These are phyloP conservation scores for Drosophila busckii DNA, from an alignment of 1,140 invertebrate genomes.

Conservation along the genomic window DNA sequence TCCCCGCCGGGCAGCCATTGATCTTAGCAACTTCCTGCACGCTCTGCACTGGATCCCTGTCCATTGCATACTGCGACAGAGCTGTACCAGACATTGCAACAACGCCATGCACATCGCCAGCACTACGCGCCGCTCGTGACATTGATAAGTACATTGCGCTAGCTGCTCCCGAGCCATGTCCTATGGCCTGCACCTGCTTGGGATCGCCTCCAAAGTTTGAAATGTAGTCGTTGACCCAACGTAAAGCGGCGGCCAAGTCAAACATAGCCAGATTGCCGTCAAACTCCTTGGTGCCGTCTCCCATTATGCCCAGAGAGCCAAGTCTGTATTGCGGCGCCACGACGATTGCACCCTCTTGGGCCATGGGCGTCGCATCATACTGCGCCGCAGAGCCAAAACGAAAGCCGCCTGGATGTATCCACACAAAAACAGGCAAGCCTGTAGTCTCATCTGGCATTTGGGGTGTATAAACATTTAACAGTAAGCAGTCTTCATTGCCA, in stretches of 20 bases:
- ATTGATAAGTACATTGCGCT: slow-evolving; percentile 81
- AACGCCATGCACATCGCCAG: slow-evolving; percentile 81
- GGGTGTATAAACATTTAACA: slow-evolving; percentile 88
- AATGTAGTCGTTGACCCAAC: slow-evolving; percentile 84
- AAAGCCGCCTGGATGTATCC: slow-evolving; percentile 84
- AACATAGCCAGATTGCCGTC: slow-evolving; percentile 86
- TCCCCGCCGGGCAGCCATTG: slow-evolving; percentile 80
- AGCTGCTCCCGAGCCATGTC: slow-evolving; percentile 85
- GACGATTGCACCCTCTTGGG: slow-evolving; percentile 84
- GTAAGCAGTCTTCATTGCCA: slow-evolving; percentile 87
- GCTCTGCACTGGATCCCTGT: slow-evolving; percentile 80
- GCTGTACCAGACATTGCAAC: slow-evolving; percentile 85
- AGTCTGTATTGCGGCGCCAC: slow-evolving; percentile 91
- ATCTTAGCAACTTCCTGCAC: slow-evolving; percentile 80
- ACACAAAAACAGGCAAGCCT: slow-evolving; percentile 82
- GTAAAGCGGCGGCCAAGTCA: slow-evolving; percentile 84
- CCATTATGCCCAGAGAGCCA: slow-evolving; percentile 88
- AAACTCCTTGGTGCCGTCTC: slow-evolving; percentile 83
- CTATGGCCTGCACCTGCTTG: slow-evolving; percentile 83
- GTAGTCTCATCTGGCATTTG: slow-evolving; percentile 80
- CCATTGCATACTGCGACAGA: slow-evolving; percentile 83
- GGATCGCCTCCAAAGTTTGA: slow-evolving; percentile 86
- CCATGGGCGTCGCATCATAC: slow-evolving; percentile 82
- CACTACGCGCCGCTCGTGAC: slow-evolving; percentile 80
- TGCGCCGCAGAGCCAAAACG: slow-evolving; percentile 83